Conservation (phyloP, 2,113 vertebrate genomes). For the Bungarus multicinctus region DNA sequence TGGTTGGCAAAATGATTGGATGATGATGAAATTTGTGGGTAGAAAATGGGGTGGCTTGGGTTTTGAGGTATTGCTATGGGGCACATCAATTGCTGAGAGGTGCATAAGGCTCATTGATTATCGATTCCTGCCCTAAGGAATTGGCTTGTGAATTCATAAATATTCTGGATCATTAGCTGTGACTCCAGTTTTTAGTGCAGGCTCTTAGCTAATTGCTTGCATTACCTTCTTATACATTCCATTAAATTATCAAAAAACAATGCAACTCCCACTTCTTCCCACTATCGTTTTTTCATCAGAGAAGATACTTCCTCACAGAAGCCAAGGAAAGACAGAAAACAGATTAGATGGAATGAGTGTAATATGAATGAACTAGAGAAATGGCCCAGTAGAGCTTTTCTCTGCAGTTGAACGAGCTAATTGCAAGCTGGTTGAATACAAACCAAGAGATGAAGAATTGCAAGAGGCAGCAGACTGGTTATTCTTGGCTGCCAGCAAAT, state of each 20-base stretch:
- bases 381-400: slow-evolving; percentile 34
- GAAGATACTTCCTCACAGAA: slow-evolving; percentile 33
- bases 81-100: not conserved
- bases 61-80: not conserved
- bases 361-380: slow-evolving; percentile 21
- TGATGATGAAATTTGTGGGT: not conserved
- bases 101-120: not conserved
- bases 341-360: slow-evolving; percentile 39
- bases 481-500: slow-evolving; percentile 12
- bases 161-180: not conserved
- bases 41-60: not conserved
- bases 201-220: not conserved
- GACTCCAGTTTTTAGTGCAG: not conserved
- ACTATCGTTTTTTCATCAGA: slow-evolving; percentile 12
- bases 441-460: slow-evolving; percentile 6
- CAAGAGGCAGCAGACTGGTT: slow-evolving; percentile 34
- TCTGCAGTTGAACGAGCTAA: slow-evolving; percentile 40
- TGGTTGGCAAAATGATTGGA: not conserved
- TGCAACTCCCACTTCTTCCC: slow-evolving; percentile 36
- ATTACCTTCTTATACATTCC: not conserved
- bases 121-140: not conserved
- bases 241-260: slow-evolving; percentile 18
- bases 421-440: slow-evolving; percentile 36
- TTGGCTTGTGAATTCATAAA: not conserved
- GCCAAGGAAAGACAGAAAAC: slow-evolving; percentile 32